Evolutionary conservation across 2,888 invertebrate genomes (phyloP).

Genomic region (Cremastinae sp.): DNA sequence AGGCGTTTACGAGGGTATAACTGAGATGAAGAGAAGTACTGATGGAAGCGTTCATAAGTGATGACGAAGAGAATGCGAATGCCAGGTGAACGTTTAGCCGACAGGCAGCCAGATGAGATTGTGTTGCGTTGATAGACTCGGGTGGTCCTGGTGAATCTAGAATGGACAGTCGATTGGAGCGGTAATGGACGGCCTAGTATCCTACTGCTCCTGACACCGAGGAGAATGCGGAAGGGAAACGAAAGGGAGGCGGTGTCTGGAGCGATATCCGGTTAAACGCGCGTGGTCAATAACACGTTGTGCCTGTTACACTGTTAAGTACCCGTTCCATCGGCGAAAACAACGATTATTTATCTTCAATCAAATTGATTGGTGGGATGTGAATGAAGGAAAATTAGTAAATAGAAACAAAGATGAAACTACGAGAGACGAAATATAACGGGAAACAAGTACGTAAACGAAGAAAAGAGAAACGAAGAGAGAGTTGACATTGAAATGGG

Average conservation of each 20-base stretch:
- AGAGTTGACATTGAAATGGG: conserved; percentile 66
- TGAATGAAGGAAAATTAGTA: conserved; percentile 23
- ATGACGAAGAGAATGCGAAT: conserved; percentile 73
- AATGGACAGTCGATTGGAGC: conserved; percentile 65
- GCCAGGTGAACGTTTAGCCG: conserved; percentile 75
- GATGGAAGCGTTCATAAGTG: conserved; percentile 33
- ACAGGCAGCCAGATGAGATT: conserved; percentile 76
- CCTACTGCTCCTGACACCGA: not conserved
- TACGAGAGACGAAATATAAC: not conserved
- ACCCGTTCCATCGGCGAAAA: not conserved
- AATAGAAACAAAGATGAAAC: conserved; percentile 10
- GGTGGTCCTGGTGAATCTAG: conserved; percentile 50
- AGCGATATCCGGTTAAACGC: conserved; percentile 9
- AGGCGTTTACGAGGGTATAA: conserved; percentile 11
- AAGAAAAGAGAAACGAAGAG: conserved; percentile 35
- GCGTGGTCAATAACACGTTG: conserved; percentile 16
- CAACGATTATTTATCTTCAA: conserved; percentile 17
- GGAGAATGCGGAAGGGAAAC: conserved; percentile 28
- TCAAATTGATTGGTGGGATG: conserved; percentile 4
- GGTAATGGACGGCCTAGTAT: conserved; percentile 5
- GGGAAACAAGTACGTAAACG: not conserved
- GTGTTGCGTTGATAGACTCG: conserved; percentile 77
- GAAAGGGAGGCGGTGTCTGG: conserved; percentile 25
- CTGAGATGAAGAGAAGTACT: conserved; percentile 10
- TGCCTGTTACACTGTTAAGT: conserved; percentile 3